phyloP scores from a whole-genome alignment of 2,797 vertebrate genomes.

The Melanotaenia pygmaea region DNA sequence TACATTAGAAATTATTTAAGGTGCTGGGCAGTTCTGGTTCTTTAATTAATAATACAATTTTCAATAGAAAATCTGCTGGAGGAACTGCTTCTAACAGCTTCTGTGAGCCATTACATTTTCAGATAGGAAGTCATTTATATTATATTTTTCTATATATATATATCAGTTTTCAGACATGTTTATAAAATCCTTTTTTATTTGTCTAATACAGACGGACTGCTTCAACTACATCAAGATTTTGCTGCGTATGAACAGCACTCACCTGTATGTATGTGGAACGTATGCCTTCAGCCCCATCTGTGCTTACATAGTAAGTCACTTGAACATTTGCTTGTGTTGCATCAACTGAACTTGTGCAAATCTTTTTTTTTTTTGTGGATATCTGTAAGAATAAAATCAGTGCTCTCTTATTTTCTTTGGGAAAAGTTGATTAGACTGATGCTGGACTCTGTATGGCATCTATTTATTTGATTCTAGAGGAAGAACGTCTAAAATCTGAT shows the following conservation, averaged over 20 bases:
- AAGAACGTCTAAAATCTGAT: slow-evolving; percentile 46
- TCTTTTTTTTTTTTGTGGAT: slow-evolving; percentile 14
- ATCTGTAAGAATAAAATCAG: slow-evolving; percentile 5
- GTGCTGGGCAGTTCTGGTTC: not conserved
- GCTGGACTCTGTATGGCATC: slow-evolving; percentile 29
- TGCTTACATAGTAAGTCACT: slow-evolving; percentile 88
- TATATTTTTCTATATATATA: too few relatives aligned
- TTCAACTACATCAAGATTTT: slow-evolving; percentile 99
- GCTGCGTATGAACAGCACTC: slow-evolving; percentile 89
- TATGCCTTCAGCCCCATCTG: slow-evolving; percentile 96
- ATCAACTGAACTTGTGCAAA: slow-evolving; percentile 5
- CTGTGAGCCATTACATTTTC: not conserved
- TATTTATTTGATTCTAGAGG: slow-evolving; percentile 51
- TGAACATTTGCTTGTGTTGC: slow-evolving; percentile 10
- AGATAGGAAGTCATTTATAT: not conserved
- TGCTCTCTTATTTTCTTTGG: slow-evolving; percentile 14
- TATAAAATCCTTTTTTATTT: slow-evolving; percentile 12
- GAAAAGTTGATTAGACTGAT: slow-evolving; percentile 33
- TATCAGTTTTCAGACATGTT: not conserved
- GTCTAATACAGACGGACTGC: slow-evolving; percentile 88
- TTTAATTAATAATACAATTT: not conserved
- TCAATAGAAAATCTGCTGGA: not conserved
- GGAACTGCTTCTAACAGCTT: not conserved
- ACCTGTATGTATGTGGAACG: slow-evolving; percentile 94
- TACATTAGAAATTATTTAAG: not conserved